These are phyloP conservation scores for Pionites leucogaster DNA, from an alignment of 2,113 vertebrate species.

Conservation along the genomic window DNA sequence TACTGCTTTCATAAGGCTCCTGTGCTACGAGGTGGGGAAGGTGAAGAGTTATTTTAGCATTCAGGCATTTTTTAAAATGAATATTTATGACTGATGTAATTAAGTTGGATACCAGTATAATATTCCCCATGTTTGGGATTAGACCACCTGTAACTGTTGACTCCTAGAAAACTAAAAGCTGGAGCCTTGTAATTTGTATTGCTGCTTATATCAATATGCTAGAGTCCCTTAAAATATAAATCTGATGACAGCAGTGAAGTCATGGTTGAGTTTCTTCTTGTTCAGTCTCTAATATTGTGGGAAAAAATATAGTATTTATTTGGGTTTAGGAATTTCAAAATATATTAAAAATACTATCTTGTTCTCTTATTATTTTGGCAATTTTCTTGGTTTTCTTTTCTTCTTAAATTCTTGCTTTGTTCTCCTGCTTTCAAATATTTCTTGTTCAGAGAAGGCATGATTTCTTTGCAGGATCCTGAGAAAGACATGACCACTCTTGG, in stretches of 20 bases:
- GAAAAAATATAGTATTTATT: neutral
- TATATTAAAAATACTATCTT: neutral
- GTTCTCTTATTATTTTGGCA: neutral
- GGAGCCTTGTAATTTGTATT: neutral
- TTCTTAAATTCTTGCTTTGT: neutral
- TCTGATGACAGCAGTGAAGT: neutral
- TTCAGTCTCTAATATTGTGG: neutral
- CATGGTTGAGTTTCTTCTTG: neutral
- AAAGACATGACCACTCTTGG: neutral
- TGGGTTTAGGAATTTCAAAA: neutral
- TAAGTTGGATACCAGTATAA: accelerated
- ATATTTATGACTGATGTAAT: neutral
- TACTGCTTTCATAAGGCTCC: neutral
- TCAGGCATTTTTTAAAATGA: neutral
- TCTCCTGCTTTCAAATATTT: neutral
- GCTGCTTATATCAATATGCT: neutral
- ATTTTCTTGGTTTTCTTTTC: neutral
- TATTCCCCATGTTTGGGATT: neutral
- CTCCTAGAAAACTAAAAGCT: neutral
- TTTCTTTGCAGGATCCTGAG: neutral
- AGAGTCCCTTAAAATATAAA: neutral
- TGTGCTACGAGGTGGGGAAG: neutral
- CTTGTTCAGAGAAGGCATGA: neutral
- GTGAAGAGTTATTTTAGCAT: neutral
- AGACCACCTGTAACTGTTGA: neutral